Percentiles rank a stretch among this genome's conserved stretches.
These are phyloP conservation scores for Sitodiplosis mosellana DNA, from an alignment of 1,140 invertebrate genomes.

Conservation along the genomic window DNA sequence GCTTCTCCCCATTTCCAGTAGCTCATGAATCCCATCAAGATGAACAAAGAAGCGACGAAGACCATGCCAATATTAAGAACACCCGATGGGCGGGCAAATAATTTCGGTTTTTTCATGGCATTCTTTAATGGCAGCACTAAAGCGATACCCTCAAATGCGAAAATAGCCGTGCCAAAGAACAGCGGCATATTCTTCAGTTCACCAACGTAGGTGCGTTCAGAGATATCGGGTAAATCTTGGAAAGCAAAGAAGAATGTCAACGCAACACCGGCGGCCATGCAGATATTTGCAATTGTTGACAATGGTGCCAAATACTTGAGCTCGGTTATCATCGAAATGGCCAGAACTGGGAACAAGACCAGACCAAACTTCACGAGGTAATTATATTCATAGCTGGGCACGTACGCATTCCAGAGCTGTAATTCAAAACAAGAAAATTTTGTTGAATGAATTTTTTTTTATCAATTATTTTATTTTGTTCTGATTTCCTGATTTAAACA, in stretches of 20 bases:
- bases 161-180: slow-evolving; percentile 60
- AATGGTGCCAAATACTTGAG: slow-evolving; percentile 54
- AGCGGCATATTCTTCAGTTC: slow-evolving; percentile 39
- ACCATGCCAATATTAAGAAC: slow-evolving; percentile 75
- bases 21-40: slow-evolving; percentile 49
- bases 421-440: too few relatives aligned
- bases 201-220: slow-evolving; percentile 31
- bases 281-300: slow-evolving; percentile 49
- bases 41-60: slow-evolving; percentile 52
- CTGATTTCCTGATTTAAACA: too few relatives aligned
- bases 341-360: slow-evolving; percentile 46
- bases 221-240: slow-evolving; percentile 40
- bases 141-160: slow-evolving; percentile 63
- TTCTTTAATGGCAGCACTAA: slow-evolving; percentile 74
- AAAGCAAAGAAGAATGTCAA: slow-evolving; percentile 51
- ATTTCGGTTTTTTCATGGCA: slow-evolving; percentile 63
- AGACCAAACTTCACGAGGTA: slow-evolving; percentile 14
- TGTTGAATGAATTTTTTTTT: too few relatives aligned
- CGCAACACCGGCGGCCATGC: slow-evolving; percentile 43
- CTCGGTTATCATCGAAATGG: slow-evolving; percentile 55
- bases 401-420: too few relatives aligned
- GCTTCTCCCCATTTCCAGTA: slow-evolving; percentile 50
- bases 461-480: too few relatives aligned
- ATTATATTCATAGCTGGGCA: too few relatives aligned
- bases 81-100: slow-evolving; percentile 55